A percentile compares a stretch with the other conserved stretches of the same genome.
phyloP scores from a whole-genome alignment of 2,113 vertebrate genomes.

The Pterocles burchelli region DNA sequence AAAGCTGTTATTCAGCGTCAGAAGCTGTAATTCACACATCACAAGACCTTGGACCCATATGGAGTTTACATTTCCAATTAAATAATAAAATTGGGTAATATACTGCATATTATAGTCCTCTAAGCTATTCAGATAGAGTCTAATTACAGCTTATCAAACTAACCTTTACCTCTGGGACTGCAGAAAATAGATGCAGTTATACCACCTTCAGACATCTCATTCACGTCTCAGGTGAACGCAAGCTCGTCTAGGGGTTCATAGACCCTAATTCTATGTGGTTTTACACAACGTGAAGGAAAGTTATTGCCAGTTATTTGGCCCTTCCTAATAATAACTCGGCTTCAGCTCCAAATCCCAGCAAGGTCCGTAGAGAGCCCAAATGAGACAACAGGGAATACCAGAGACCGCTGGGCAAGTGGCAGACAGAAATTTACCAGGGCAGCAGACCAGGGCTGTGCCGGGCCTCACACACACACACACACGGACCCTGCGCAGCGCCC shows the following conservation, averaged over 20 bases:
- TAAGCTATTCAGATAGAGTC: neutral
- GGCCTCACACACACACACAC: neutral
- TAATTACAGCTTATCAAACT: neutral
- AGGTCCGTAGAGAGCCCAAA: neutral
- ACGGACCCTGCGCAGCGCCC: neutral
- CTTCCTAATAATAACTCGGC: neutral
- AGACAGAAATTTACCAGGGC: neutral
- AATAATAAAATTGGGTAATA: conserved; percentile 31
- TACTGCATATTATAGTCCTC: neutral
- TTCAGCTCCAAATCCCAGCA: neutral
- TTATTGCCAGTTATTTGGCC: neutral
- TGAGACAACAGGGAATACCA: neutral
- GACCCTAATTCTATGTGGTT: neutral
- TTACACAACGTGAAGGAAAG: neutral
- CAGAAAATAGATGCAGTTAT: neutral
- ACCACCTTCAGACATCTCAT: neutral
- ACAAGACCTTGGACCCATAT: neutral
- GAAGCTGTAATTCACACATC: neutral
- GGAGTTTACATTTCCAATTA: neutral
- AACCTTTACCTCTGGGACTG: neutral
- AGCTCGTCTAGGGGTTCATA: neutral
- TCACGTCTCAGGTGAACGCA: neutral
- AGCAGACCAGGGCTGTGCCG: neutral
- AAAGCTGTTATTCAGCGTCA: neutral
- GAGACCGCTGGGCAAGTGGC: neutral